These are phyloP conservation scores for Cabera pusaria DNA, from an alignment of 2,888 invertebrate genomes.

Conservation along the genomic window DNA sequence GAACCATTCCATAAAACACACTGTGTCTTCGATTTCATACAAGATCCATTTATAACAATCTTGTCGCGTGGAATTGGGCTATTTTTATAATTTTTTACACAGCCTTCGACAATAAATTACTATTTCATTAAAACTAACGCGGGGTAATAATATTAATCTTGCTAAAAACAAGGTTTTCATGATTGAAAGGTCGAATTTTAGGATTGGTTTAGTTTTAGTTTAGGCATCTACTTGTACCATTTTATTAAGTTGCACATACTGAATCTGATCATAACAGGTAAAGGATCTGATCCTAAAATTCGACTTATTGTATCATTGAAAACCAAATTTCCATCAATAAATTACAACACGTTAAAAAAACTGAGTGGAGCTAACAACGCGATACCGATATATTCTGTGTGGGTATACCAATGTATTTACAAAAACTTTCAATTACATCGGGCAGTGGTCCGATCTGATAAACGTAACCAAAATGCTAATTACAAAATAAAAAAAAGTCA, in stretches of 20 bases:
- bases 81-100: constrained; percentile 74
- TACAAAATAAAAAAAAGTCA: constrained; percentile 25
- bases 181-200: too few relatives aligned
- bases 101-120: constrained; percentile 81
- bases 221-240: too few relatives aligned
- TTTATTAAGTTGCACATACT: too few relatives aligned
- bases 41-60: constrained; percentile 68
- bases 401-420: constrained; percentile 71
- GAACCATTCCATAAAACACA: constrained; percentile 79
- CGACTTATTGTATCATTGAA: constrained; percentile 70
- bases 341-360: constrained; percentile 80
- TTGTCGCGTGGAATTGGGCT: constrained; percentile 65
- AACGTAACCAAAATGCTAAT: constrained; percentile 17
- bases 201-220: too few relatives aligned
- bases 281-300: too few relatives aligned
- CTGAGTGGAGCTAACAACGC: constrained; percentile 74
- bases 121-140: too few relatives aligned
- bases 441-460: constrained; percentile 57
- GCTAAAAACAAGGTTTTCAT: too few relatives aligned
- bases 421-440: constrained; percentile 56
- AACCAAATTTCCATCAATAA: constrained; percentile 82
- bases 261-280: too few relatives aligned
- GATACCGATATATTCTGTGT: constrained; percentile 56
- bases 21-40: constrained; percentile 71
- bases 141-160: too few relatives aligned